Conservation (phyloP, 2,113 vertebrate genomes). For the Psilopsiagon aurifrons region DNA sequence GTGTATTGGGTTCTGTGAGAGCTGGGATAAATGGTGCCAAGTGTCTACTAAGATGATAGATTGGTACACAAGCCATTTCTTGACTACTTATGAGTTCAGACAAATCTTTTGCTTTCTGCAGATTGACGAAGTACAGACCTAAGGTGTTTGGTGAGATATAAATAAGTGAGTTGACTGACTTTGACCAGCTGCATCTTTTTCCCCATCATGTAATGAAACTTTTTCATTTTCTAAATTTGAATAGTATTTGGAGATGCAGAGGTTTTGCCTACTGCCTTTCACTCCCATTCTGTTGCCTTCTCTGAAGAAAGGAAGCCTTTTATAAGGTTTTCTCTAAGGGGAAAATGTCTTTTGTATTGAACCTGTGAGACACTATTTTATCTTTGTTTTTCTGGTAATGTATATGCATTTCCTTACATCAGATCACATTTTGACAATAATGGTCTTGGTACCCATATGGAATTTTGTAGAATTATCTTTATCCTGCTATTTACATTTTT, state of each 20-base stretch:
- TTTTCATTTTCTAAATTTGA: neutral
- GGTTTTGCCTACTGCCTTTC: conserved; percentile 2
- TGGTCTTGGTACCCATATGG: neutral
- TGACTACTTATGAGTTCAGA: conserved; percentile 8
- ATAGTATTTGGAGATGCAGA: neutral
- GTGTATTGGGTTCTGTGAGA: neutral
- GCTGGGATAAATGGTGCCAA: neutral
- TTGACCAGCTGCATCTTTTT: neutral
- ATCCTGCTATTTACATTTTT: neutral
- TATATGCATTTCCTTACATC: neutral
- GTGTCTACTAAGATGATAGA: neutral
- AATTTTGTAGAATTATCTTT: neutral
- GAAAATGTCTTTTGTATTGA: neutral
- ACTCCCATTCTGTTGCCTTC: neutral
- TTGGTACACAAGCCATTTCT: neutral
- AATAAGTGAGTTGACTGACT: neutral
- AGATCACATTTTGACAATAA: neutral
- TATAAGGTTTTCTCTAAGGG: neutral
- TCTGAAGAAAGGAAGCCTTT: neutral
- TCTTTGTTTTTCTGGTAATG: neutral
- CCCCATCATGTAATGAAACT: neutral
- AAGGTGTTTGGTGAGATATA: neutral
- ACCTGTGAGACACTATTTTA: neutral
- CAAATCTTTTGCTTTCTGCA: conserved; percentile 1
- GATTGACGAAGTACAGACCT: neutral